Base-by-base conservation (phyloP, 2,797 vertebrate genomes). In the Sebastes dallii region DNA sequence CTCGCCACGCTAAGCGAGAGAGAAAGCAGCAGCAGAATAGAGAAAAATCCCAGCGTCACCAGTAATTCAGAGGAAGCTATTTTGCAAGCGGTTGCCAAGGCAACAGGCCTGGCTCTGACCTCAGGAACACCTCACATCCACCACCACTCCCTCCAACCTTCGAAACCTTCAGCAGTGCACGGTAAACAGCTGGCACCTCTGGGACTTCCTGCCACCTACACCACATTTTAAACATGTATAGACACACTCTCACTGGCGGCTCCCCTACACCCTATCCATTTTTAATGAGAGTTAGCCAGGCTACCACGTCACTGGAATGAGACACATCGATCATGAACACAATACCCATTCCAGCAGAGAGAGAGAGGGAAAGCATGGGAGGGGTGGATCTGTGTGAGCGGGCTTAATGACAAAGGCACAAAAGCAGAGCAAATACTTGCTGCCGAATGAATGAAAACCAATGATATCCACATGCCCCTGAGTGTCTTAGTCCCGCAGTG, bases 281-380 rank as follows among this genome's bases (percentile, higher is more conserved):
- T 97, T 97, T 98, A 98, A 98, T 97, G 96, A 96, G 96, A 95
- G 94, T 90, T 92, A 94, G 95, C 94, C 96, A 96, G 94, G 94
- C 94, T 95, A 94, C 94, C 91, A 95, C 95, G 94, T 95, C 95
- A 86, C 84, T 94, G 95, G 97, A 97, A 98, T 97, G 97, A 97
- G 97, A 95, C 89, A 94, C 94, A 97, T 98, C 96, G 96, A 97
- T 98, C 97, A 97, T 91, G 83, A 91, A 87, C 87, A 90, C 92
- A 94, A 93, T 92, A 92, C 89, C 88, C 81, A 91, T 93, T 92
- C 89, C 90, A 86, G 91, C 85, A 89, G 82, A 88, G 84, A 81
- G 81, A 29, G 46, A 22, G 75, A 66, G 75, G 34, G 46, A 56
- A 61, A 1, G 66, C 60, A 73, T 30, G 29, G 70, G 80, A 77